phyloP scores from a whole-genome alignment of 2,888 invertebrate genomes.

The Imbricaverruca yamaguchii region DNA sequence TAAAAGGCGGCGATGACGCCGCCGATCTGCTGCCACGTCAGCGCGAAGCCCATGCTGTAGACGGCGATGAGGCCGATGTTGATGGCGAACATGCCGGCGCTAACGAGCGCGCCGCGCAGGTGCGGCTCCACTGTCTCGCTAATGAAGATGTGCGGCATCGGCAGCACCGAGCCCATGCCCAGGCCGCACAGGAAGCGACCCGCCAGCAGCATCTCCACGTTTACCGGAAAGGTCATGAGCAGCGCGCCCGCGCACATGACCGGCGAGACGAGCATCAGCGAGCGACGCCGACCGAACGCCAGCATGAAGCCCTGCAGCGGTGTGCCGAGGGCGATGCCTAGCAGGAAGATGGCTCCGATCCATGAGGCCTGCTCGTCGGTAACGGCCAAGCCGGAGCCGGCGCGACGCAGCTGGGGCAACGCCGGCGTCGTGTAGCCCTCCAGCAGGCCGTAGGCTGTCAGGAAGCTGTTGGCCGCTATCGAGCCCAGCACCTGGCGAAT shows the following conservation, averaged over 20 bases:
- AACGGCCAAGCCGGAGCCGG: not conserved
- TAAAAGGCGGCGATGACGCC: conserved; percentile 60
- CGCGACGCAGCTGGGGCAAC: conserved; percentile 34
- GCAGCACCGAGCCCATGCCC: conserved; percentile 20
- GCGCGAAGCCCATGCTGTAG: conserved; percentile 70
- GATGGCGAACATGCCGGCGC: conserved; percentile 73
- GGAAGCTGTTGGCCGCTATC: conserved; percentile 63
- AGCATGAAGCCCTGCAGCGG: conserved; percentile 14
- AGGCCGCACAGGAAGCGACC: conserved; percentile 15
- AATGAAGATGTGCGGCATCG: conserved; percentile 59
- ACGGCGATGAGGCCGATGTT: conserved; percentile 75
- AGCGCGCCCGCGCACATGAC: conserved; percentile 3
- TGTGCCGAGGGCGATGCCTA: conserved; percentile 16
- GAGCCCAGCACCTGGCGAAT: conserved; percentile 50
- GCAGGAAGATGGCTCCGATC: conserved; percentile 22
- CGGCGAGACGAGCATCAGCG: conserved; percentile 18
- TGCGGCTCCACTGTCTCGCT: conserved; percentile 82
- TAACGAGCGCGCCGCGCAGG: conserved; percentile 75
- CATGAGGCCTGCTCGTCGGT: conserved; percentile 17
- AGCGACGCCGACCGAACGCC: conserved; percentile 5
- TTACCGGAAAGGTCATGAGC: not conserved
- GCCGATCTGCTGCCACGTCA: conserved; percentile 77
- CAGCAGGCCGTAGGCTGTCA: conserved; percentile 72
- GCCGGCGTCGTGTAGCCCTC: conserved; percentile 70
- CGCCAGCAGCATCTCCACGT: conserved; percentile 18